A percentile compares a stretch with the other conserved stretches of the same genome.
These are phyloP conservation scores for Heliconius erato DNA, from an alignment of 2,888 invertebrate species.

Conservation along the genomic window DNA sequence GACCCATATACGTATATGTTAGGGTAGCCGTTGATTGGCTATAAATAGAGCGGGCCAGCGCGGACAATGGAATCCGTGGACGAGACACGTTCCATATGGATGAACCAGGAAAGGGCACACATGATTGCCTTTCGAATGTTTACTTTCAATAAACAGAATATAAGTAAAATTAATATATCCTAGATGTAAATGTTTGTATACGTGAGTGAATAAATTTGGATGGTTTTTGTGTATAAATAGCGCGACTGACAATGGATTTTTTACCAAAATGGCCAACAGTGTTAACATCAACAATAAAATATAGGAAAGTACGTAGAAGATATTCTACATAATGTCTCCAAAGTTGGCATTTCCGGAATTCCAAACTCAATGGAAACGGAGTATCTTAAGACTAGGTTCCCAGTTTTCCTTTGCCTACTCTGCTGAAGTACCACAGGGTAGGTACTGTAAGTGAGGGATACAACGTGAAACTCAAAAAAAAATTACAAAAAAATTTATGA, in stretches of 20 bases:
- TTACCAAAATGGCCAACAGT: constrained; percentile 50
- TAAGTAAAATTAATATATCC: constrained; percentile 32
- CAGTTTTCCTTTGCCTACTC: too few species aligned
- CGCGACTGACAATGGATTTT: constrained; percentile 77
- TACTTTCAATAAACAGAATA: constrained; percentile 39
- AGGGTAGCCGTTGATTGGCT: constrained; percentile 53
- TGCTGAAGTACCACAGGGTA: too few species aligned
- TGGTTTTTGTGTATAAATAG: constrained; percentile 7
- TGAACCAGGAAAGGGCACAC: constrained; percentile 77
- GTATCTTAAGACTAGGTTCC: too few species aligned
- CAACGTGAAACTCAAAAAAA: not conserved
- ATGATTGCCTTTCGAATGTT: constrained; percentile 45
- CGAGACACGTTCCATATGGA: constrained; percentile 83
- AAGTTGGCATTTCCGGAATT: too few species aligned
- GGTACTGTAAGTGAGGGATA: too few species aligned
- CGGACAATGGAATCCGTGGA: constrained; percentile 83
- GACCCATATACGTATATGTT: constrained; percentile 28
- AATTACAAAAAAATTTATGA: not conserved
- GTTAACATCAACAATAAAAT: not conserved
- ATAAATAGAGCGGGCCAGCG: constrained; percentile 76
- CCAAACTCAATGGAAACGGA: too few species aligned
- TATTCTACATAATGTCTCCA: not conserved
- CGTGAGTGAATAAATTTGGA: not conserved
- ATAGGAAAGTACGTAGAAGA: not conserved
- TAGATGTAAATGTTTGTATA: not conserved